A percentile compares a stretch with the other conserved stretches of the same genome.
These are phyloP conservation scores for Heliconius ethilla DNA, from an alignment of 2,888 invertebrate genomes.

Conservation along the genomic window DNA sequence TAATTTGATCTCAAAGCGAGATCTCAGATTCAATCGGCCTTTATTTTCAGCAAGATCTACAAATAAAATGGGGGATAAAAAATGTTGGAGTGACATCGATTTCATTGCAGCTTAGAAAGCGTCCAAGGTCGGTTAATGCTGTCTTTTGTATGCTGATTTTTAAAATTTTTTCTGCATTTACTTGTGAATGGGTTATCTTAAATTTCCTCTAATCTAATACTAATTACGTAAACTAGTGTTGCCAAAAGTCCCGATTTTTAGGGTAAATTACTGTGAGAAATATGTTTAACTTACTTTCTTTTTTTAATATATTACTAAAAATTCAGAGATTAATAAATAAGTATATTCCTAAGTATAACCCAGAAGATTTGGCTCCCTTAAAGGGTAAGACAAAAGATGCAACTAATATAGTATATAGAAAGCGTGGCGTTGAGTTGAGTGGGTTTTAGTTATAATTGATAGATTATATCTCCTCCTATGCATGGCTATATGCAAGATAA, in stretches of 20 bases:
- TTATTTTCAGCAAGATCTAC: slow-evolving; percentile 17
- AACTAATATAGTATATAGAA: no score
- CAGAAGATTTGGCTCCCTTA: no score
- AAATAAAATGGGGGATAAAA: slow-evolving; percentile 19
- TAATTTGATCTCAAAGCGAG: slow-evolving; percentile 22
- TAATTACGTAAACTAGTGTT: background rate
- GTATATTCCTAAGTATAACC: no score
- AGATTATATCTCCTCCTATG: no score
- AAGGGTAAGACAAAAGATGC: no score
- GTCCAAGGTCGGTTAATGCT: slow-evolving; percentile 14
- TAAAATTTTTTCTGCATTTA: background rate
- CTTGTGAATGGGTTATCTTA: background rate
- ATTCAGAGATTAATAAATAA: no score
- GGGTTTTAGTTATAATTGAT: no score
- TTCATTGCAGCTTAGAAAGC: slow-evolving; percentile 26
- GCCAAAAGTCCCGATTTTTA: background rate
- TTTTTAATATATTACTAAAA: no score
- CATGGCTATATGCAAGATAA: no score
- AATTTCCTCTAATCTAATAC: background rate
- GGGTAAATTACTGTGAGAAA: no score
- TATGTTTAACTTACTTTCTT: no score
- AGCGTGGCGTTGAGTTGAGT: no score
- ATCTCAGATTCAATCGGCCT: slow-evolving; percentile 8
- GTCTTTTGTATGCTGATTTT: slow-evolving; percentile 18
- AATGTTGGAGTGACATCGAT: slow-evolving; percentile 15